phyloP scores from a whole-genome alignment of 2,888 invertebrate species.

The Frankliniella fusca region DNA sequence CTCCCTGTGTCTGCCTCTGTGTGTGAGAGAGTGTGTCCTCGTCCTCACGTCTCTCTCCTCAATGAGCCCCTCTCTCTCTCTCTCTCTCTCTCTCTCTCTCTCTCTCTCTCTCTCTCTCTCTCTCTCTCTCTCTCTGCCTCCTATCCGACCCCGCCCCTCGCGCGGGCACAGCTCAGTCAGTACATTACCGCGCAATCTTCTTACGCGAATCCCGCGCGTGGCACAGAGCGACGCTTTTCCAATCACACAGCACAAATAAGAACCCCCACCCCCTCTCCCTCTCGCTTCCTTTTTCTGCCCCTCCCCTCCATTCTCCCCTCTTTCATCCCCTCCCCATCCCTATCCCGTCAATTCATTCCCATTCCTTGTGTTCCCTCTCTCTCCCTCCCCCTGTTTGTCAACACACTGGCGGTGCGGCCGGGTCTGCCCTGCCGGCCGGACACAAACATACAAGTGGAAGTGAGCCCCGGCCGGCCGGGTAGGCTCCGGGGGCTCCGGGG shows the following conservation, averaged over 20 bases:
- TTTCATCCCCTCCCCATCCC: not conserved
- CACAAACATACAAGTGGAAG: not conserved
- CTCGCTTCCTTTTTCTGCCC: not conserved
- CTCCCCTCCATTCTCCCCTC: not conserved
- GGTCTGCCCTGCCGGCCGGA: not conserved
- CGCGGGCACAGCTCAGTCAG: not conserved
- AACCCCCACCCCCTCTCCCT: not conserved
- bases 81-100: not conserved
- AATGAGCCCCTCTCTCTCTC: not conserved
- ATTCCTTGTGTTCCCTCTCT: not conserved
- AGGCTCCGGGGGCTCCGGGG: no score
- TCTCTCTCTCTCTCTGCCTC: not conserved
- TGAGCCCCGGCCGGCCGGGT: no score
- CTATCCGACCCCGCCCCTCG: not conserved
- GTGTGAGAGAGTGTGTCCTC: no score
- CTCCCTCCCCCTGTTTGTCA: not conserved
- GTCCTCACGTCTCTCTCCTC: no score
- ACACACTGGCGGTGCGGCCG: no score
- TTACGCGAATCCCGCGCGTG: not conserved
- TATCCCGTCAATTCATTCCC: not conserved
- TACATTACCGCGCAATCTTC: slow-evolving; percentile 20
- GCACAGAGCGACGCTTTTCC: slow-evolving; percentile 20
- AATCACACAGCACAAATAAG: slow-evolving; percentile 26
- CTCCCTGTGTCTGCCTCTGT: no score
- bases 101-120: not conserved